A percentile compares a stretch with the other conserved stretches of the same genome.
phyloP scores from a whole-genome alignment of 2,113 vertebrate species.

The Chaenocephalus aceratus region DNA sequence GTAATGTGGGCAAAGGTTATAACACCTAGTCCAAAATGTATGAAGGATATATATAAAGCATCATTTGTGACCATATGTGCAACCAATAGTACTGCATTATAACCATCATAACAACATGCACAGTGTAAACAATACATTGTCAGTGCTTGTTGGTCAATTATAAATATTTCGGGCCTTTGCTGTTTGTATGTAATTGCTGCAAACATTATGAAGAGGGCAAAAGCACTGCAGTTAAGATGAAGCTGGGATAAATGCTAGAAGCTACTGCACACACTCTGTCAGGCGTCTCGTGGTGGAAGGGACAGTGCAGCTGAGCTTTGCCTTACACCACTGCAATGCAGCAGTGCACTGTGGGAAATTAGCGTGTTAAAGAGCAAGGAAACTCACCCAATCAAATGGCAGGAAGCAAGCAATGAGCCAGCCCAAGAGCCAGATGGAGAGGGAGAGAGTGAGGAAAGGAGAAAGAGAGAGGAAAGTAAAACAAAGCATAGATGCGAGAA shows the following conservation, averaged over 20 bases:
- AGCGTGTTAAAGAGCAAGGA: slow-evolving; percentile 68
- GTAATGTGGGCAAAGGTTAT: background rate
- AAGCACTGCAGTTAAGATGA: slow-evolving; percentile 40
- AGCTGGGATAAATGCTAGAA: slow-evolving; percentile 27
- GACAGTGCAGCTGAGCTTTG: slow-evolving; percentile 58
- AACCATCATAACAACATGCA: slow-evolving; percentile 1
- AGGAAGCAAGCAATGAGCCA: slow-evolving; percentile 83
- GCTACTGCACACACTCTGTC: slow-evolving; percentile 38
- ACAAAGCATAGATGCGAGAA: slow-evolving; percentile 8
- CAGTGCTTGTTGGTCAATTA: background rate
- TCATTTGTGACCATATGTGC: background rate
- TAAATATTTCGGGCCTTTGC: background rate
- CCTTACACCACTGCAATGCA: slow-evolving; percentile 76
- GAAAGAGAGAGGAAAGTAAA: slow-evolving; percentile 17
- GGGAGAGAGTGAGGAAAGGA: slow-evolving; percentile 39
- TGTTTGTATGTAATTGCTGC: slow-evolving; percentile 18
- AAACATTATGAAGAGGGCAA: slow-evolving; percentile 22
- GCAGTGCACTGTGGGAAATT: slow-evolving; percentile 79
- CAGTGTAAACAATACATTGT: background rate
- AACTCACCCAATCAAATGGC: slow-evolving; percentile 83
- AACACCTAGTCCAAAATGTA: background rate
- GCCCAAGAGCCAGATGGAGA: slow-evolving; percentile 77
- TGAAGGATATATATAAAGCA: background rate
- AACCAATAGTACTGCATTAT: background rate
- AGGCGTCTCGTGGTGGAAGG: slow-evolving; percentile 44